phyloP scores from a whole-genome alignment of 1,140 invertebrate genomes.

The Zaprionus vittiger region DNA sequence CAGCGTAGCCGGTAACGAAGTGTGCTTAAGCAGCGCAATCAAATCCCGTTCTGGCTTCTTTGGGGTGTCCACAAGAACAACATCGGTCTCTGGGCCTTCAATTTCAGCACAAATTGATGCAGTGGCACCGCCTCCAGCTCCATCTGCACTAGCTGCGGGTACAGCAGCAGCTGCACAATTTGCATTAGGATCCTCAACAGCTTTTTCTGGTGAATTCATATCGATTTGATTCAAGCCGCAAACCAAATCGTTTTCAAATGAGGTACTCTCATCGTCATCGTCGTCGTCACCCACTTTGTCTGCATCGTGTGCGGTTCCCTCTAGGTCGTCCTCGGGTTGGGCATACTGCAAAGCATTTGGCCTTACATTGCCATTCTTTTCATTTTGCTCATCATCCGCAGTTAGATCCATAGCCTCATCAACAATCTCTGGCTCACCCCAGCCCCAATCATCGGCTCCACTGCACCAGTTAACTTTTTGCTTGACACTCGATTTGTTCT shows the following conservation, averaged over 20 bases:
- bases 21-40: slow-evolving; percentile 86
- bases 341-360: slow-evolving; percentile 57
- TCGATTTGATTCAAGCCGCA: slow-evolving; percentile 84
- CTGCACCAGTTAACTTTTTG: slow-evolving; percentile 86
- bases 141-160: slow-evolving; percentile 86
- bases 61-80: slow-evolving; percentile 89
- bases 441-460: slow-evolving; percentile 91
- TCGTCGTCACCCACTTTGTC: slow-evolving; percentile 57
- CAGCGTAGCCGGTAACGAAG: slow-evolving; percentile 59
- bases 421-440: slow-evolving; percentile 85
- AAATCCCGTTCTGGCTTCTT: slow-evolving; percentile 87
- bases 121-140: slow-evolving; percentile 85
- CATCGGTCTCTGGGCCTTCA: slow-evolving; percentile 88
- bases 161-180: slow-evolving; percentile 84
- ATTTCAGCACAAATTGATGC: slow-evolving; percentile 89
- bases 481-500: slow-evolving; percentile 50
- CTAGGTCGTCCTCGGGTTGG: slow-evolving; percentile 39
- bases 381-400: slow-evolving; percentile 84
- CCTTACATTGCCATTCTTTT: slow-evolving; percentile 82
- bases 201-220: slow-evolving; percentile 71
- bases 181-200: slow-evolving; percentile 85
- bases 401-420: slow-evolving; percentile 76
- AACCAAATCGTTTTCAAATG: slow-evolving; percentile 85
- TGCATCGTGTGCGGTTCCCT: slow-evolving; percentile 30
- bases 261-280: slow-evolving; percentile 86